phyloP scores from a whole-genome alignment of 2,888 invertebrate genomes.

The Parascotia fuliginaria region DNA sequence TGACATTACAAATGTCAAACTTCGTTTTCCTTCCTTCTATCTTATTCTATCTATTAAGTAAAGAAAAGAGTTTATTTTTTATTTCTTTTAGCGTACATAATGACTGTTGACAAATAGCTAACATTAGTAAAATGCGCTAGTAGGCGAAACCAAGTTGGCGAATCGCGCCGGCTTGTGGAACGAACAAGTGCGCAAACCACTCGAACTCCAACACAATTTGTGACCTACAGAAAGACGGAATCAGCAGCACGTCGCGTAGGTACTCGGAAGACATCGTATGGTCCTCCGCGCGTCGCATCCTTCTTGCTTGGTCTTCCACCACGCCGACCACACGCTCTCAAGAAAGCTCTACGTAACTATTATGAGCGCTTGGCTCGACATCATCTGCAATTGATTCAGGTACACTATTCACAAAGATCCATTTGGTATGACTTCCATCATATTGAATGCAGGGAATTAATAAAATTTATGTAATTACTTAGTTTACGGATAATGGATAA shows the following conservation, averaged over 20 bases:
- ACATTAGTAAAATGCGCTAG: too few species aligned
- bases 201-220: background rate
- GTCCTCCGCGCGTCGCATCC: conserved; percentile 72
- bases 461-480: too few species aligned
- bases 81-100: too few species aligned
- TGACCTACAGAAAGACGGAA: conserved; percentile 62
- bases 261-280: conserved; percentile 62
- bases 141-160: too few species aligned
- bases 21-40: too few species aligned
- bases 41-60: too few species aligned
- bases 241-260: conserved; percentile 59
- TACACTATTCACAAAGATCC: conserved; percentile 27
- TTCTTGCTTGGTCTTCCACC: conserved; percentile 77
- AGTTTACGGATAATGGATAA: too few species aligned
- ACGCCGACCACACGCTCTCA: conserved; percentile 69
- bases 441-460: background rate
- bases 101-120: too few species aligned
- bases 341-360: conserved; percentile 75
- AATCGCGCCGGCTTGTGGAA: too few species aligned
- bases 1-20: too few species aligned
- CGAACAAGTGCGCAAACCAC: too few species aligned
- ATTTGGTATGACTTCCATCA: background rate
- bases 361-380: conserved; percentile 68
- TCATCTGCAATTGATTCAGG: conserved; percentile 76
- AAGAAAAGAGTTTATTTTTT: too few species aligned